Conservation (phyloP, 1,140 invertebrate genomes). For the Panulirus ornatus region DNA sequence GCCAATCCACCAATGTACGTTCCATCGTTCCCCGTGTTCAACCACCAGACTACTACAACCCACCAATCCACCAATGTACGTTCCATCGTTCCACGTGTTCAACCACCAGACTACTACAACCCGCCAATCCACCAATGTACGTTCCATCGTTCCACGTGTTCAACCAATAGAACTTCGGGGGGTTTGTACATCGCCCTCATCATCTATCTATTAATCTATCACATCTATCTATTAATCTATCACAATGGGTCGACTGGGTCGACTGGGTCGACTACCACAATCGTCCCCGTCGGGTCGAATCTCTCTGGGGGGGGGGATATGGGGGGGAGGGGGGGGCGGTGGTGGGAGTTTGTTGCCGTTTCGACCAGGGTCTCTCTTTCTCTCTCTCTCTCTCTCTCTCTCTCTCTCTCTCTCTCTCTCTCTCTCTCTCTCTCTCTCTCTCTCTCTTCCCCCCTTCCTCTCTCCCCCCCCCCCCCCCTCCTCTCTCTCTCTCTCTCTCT, state of each 20-base stretch:
- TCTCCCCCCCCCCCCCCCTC: not conserved
- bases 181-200: too few relatives aligned
- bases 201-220: not conserved
- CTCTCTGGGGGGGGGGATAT: not conserved
- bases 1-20: too few relatives aligned
- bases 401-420: constrained; percentile 22
- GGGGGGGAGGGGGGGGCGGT: too few relatives aligned
- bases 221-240: not conserved
- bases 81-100: too few relatives aligned
- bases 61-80: too few relatives aligned
- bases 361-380: not conserved
- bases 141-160: too few relatives aligned
- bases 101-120: too few relatives aligned
- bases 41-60: too few relatives aligned
- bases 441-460: not conserved
- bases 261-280: not conserved
- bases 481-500: not conserved
- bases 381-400: not conserved
- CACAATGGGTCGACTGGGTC: not conserved
- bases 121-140: too few relatives aligned
- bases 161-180: too few relatives aligned
- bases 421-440: constrained; percentile 5
- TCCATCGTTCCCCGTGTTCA: too few relatives aligned
- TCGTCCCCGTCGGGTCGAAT: not conserved
- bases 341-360: not conserved